Percentiles rank a stretch among this genome's conserved stretches.
These are phyloP conservation scores for Tillus elongatus DNA, from an alignment of 2,888 invertebrate species.

Conservation along the genomic window DNA sequence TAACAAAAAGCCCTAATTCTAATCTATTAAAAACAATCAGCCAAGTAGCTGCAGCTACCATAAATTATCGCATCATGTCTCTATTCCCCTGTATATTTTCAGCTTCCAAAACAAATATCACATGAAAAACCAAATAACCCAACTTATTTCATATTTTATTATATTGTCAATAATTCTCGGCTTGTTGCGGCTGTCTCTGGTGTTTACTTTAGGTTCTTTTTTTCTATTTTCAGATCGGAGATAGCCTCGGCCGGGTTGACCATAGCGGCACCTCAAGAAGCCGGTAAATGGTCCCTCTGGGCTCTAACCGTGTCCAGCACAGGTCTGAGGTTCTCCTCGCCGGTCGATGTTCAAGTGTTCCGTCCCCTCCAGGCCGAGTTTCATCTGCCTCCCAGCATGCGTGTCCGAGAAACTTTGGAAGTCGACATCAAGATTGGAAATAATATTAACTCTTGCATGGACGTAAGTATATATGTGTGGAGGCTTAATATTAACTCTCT, in stretches of 20 bases:
- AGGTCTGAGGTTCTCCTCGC: conserved; percentile 48
- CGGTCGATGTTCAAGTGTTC: conserved; percentile 52
- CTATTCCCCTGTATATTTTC: too few relatives aligned
- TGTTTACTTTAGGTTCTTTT: conserved; percentile 9
- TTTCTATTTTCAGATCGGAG: conserved; percentile 41
- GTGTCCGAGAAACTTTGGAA: conserved; percentile 56
- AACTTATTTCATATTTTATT: too few relatives aligned
- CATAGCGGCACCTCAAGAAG: conserved; percentile 52
- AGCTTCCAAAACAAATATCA: too few relatives aligned
- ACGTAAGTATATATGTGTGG: conserved; percentile 52
- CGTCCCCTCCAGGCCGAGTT: conserved; percentile 55
- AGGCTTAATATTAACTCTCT: too few relatives aligned
- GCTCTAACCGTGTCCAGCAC: conserved; percentile 49
- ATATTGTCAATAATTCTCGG: too few relatives aligned
- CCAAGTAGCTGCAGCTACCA: too few relatives aligned
- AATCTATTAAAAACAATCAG: too few relatives aligned
- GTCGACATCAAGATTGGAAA: conserved; percentile 62
- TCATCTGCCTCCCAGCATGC: conserved; percentile 49
- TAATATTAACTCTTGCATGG: conserved; percentile 60
- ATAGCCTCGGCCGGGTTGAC: conserved; percentile 51
- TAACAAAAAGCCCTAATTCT: too few relatives aligned
- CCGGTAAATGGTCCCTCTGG: conserved; percentile 58
- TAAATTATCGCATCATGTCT: too few relatives aligned
- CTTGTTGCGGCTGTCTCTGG: too few relatives aligned
- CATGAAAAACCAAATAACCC: too few relatives aligned